phyloP scores from a whole-genome alignment of 2,113 vertebrate genomes.

The Atractosteus spatula region DNA sequence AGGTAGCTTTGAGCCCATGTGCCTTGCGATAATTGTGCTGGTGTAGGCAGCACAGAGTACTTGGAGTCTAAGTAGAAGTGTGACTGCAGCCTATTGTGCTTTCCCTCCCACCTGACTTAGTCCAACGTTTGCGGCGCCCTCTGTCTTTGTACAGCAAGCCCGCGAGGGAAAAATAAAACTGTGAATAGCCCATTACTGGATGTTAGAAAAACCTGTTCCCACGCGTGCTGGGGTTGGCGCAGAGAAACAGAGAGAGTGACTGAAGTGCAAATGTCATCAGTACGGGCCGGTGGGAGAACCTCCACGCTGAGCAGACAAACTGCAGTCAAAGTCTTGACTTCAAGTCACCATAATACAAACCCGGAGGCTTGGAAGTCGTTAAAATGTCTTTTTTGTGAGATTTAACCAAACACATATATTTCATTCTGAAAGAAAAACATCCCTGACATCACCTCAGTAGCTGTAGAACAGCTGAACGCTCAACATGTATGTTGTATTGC shows the following conservation, averaged over 20 bases:
- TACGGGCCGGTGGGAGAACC: neutral
- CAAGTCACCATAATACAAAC: neutral
- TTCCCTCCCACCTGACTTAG: neutral
- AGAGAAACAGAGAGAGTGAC: neutral
- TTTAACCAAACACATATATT: constrained; percentile 2
- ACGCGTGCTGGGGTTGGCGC: neutral
- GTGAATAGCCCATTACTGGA: neutral
- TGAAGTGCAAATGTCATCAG: neutral
- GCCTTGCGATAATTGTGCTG: neutral
- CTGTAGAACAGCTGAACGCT: neutral
- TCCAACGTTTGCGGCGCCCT: neutral
- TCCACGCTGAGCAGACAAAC: neutral
- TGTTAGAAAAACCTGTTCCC: constrained; percentile 1
- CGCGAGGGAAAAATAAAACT: neutral
- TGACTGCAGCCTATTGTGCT: neutral
- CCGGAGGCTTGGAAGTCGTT: neutral
- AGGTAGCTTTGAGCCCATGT: neutral
- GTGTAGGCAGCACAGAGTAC: neutral
- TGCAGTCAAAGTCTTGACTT: neutral
- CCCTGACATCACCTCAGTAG: neutral
- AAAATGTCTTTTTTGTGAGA: neutral
- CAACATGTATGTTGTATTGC: constrained; percentile 37
- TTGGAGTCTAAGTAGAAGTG: neutral
- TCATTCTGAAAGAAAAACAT: neutral
- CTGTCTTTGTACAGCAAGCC: neutral